A percentile compares a stretch with the other conserved stretches of the same genome.
Conservation (phyloP, 2,113 vertebrate species). For the Chaetura pelagica region DNA sequence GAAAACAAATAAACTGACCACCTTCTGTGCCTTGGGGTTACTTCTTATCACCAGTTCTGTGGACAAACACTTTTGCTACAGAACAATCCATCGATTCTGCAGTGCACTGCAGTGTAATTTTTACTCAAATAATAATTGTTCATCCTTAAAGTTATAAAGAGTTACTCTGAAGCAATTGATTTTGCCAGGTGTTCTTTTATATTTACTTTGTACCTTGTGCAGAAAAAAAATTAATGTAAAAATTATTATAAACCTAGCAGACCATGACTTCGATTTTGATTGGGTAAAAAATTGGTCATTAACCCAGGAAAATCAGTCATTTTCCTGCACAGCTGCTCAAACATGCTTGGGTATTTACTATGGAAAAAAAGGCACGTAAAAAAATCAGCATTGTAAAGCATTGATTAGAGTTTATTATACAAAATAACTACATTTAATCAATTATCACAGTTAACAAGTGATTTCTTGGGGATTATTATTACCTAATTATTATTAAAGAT, state of each 20-base stretch:
- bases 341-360: conserved; percentile 1
- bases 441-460: conserved; percentile 71
- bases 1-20: neutral
- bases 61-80: neutral
- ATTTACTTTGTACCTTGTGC: neutral
- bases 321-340: conserved; percentile 49
- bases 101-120: neutral
- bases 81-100: neutral
- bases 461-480: conserved; percentile 71
- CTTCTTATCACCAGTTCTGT: neutral
- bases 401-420: conserved; percentile 70
- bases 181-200: neutral
- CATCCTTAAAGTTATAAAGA: neutral
- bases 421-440: conserved; percentile 74
- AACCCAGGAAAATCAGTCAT: conserved; percentile 44
- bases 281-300: conserved; percentile 56
- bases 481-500: conserved; percentile 74
- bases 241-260: conserved; percentile 2
- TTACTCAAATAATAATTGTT: neutral
- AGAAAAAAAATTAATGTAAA: neutral
- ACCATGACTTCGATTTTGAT: conserved; percentile 22
- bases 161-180: neutral
- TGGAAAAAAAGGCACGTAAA: neutral
- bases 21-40: neutral
- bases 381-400: conserved; percentile 66